A percentile compares a stretch with the other conserved stretches of the same genome.
Conservation (phyloP, 2,113 vertebrate genomes). For the Plecturocebus donacophilus region DNA sequence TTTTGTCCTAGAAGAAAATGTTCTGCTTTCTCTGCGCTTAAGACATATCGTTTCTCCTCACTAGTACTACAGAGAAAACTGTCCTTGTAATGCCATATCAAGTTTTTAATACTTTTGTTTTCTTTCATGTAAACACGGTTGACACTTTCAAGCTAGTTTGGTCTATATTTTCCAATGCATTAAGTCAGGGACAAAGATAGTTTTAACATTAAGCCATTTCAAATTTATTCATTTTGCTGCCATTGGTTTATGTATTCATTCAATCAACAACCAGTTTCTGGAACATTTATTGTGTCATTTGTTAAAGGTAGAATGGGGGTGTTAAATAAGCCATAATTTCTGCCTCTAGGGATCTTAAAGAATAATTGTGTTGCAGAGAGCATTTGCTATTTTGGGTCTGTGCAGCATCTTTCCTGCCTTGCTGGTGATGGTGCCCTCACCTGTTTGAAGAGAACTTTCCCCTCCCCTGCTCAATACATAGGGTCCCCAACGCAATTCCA, state of each 20-base stretch:
- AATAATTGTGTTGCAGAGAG: background rate
- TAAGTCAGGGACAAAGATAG: background rate
- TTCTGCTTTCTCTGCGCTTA: background rate
- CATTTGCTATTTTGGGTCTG: background rate
- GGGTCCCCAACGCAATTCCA: background rate
- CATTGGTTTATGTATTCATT: background rate
- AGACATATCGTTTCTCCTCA: background rate
- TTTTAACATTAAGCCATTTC: background rate
- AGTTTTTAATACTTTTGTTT: constrained; percentile 18
- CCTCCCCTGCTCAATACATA: background rate
- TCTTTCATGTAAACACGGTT: background rate
- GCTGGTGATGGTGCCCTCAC: background rate
- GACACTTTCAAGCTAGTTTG: background rate
- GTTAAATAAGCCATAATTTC: background rate
- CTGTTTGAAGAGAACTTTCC: background rate
- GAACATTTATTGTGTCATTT: background rate
- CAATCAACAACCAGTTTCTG: background rate
- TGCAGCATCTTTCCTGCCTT: background rate
- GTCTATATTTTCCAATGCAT: background rate
- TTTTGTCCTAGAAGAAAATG: constrained; percentile 40
- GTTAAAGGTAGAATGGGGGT: background rate
- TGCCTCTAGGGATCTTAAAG: background rate
- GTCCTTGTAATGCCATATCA: background rate
- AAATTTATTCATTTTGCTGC: background rate
- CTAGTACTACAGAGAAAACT: background rate